Evolutionary conservation across 2,888 invertebrate species (phyloP), one percentile per base, ranked within the genome.

Genomic region (Xestia sexstrigata): DNA sequence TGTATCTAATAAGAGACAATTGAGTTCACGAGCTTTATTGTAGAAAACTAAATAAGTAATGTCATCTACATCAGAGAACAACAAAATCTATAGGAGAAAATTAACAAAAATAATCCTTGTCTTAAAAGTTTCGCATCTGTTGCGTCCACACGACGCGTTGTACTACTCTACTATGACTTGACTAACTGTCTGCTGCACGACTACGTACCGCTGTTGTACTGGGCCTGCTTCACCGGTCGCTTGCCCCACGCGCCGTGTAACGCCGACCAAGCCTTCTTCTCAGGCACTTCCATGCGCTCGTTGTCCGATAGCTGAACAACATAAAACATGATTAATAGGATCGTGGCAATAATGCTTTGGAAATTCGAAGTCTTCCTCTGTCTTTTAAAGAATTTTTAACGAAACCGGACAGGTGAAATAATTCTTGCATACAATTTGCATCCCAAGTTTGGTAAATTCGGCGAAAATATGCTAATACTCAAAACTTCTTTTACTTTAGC

Each of bases 211-310:
- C 91, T 92, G 89, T 94, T 95, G 89, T 90, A 94, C 60, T 92
- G 94, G 3, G 90, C 78, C 74, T 93, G 94, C 83, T 95, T 95
- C 87, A 97, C 97, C 9, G 97, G 97, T 77, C 98, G 96, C 94
- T 98, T 98, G 89, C 98, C 98, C 98, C 98, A 98, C 30, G 98
- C 97, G n/a, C 97, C 97, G 91, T 97, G 97, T 92, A 98, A 97
- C 66, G 97, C 97, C 73, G 97, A 97, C 98, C 98, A 98, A 70
- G 97, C 97, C 78, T 97, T 96, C 93, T 98, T 98, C 87, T 97
- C 96, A 0, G 95, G 95, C 0, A 91, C 85, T 30, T 95, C 95
- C 81, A 95, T 88, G 69, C 88, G 89, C 62, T 93, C 93, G 81
- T 77, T 91, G 47, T 92, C 90, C 67, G 82, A 71, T 49, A 85